A percentile compares a stretch with the other conserved stretches of the same genome.
Evolutionary conservation across 2,888 invertebrate species (phyloP).

Genomic region (Amaurobius ferox): DNA sequence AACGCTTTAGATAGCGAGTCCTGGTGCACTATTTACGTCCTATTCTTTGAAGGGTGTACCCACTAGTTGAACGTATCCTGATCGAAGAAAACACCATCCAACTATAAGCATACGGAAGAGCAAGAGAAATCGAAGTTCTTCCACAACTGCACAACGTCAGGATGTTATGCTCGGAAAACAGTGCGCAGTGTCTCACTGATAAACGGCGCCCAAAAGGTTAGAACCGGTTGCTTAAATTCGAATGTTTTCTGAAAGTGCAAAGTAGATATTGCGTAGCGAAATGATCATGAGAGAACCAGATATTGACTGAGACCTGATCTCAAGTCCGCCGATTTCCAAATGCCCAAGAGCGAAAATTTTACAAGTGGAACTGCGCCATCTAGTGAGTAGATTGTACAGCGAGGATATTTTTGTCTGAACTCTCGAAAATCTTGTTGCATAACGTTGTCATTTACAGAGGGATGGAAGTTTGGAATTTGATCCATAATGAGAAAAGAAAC

Average conservation of each 20-base stretch:
- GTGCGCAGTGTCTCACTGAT: slow-evolving; percentile 26
- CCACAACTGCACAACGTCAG: neutral
- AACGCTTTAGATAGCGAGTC: neutral
- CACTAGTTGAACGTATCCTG: slow-evolving; percentile 62
- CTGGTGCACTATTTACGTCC: neutral
- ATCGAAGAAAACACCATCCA: neutral
- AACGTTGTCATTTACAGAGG: too few species aligned
- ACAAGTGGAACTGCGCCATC: neutral
- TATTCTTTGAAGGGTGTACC: neutral
- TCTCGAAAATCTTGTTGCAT: too few species aligned
- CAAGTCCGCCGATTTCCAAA: neutral
- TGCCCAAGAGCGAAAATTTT: slow-evolving; percentile 9
- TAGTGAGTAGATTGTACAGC: neutral
- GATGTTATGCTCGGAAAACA: slow-evolving; percentile 46
- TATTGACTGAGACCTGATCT: slow-evolving; percentile 12
- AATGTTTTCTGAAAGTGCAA: neutral
- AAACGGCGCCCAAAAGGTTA: neutral
- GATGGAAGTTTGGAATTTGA: too few species aligned
- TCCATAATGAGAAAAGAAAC: too few species aligned
- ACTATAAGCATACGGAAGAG: neutral
- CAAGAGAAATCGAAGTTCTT: slow-evolving; percentile 15
- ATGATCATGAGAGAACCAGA: neutral
- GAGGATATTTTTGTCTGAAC: neutral
- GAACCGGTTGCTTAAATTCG: neutral
- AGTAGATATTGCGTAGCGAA: neutral